These are phyloP conservation scores for Oxycera nigricornis DNA, from an alignment of 2,888 invertebrate species.

Conservation along the genomic window DNA sequence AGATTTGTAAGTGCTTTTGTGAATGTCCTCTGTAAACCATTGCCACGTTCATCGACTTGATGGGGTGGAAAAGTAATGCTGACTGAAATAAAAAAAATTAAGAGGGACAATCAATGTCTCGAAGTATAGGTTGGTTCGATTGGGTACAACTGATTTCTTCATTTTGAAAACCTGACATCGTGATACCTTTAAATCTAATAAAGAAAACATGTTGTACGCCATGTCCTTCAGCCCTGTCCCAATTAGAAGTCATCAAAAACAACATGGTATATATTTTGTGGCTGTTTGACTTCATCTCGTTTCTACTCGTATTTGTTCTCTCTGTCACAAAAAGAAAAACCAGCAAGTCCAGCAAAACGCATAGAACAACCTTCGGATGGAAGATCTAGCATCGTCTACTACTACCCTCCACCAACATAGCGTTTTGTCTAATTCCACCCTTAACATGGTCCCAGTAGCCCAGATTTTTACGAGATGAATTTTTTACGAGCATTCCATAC, in stretches of 20 bases:
- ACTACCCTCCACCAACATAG: constrained; percentile 7
- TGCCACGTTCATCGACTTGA: neutral
- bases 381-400: constrained; percentile 9
- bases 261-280: neutral
- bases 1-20: too few relatives aligned
- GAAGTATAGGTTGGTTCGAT: too few relatives aligned
- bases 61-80: neutral
- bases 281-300: neutral
- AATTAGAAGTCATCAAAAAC: constrained; percentile 2
- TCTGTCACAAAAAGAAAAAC: neutral
- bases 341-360: neutral
- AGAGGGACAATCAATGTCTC: too few relatives aligned
- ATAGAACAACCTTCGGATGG: neutral
- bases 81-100: too few relatives aligned
- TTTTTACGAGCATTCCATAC: constrained; percentile 39
- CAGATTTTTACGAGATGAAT: constrained; percentile 29
- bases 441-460: neutral
- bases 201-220: constrained; percentile 4
- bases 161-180: neutral
- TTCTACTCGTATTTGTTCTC: too few relatives aligned
- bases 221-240: neutral
- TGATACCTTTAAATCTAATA: neutral
- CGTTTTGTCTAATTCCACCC: constrained; percentile 11
- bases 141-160: too few relatives aligned
- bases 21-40: constrained; percentile 5